Conservation (phyloP, 2,797 vertebrate species). For the Macropus fuliginosus region DNA sequence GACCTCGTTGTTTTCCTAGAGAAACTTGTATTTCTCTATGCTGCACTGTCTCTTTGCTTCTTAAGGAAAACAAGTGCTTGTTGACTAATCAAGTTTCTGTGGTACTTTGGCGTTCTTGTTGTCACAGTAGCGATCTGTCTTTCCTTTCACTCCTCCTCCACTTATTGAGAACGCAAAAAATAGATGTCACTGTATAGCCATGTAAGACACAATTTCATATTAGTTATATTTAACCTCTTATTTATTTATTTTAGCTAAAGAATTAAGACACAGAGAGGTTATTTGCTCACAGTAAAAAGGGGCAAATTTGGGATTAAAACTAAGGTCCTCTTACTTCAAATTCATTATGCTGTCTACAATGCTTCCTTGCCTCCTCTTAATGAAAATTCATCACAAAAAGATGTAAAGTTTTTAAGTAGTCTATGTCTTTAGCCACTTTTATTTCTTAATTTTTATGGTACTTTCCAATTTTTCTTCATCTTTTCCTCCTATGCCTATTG, state of each 20-base stretch:
- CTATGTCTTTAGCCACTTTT: neutral
- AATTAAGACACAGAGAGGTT: neutral
- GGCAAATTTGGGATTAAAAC: neutral
- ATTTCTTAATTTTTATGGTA: neutral
- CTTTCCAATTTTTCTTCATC: neutral
- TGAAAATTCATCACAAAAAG: neutral
- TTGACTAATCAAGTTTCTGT: too few species aligned
- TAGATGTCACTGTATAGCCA: neutral
- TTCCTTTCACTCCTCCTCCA: neutral
- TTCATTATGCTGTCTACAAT: neutral
- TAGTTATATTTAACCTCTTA: neutral
- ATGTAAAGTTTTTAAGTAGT: neutral
- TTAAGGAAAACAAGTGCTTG: too few species aligned
- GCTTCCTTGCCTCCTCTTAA: neutral
- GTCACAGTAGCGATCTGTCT: neutral
- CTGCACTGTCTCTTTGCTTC: too few species aligned
- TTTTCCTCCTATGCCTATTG: neutral
- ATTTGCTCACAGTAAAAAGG: neutral
- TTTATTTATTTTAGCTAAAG: neutral
- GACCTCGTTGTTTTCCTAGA: too few species aligned
- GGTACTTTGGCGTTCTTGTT: too few species aligned
- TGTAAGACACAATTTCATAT: too few species aligned
- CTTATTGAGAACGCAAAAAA: neutral
- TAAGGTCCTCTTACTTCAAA: neutral
- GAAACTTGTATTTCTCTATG: too few species aligned